Conservation (phyloP, 2,113 vertebrate genomes). For the Dolichotis patagonum region DNA sequence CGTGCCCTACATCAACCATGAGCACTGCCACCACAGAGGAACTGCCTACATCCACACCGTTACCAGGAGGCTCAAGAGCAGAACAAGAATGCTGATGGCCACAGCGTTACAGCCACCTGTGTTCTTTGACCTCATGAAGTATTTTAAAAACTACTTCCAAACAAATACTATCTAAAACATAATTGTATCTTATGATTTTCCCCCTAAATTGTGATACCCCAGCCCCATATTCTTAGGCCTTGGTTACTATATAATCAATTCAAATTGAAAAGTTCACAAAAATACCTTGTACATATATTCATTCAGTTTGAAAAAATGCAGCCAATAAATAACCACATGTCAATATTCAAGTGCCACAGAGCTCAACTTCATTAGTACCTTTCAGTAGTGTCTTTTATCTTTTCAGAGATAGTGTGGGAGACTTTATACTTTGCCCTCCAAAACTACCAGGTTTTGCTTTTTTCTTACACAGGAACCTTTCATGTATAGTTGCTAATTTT, state of each 20-base stretch:
- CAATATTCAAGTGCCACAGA: constrained; percentile 36
- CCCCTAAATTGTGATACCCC: neutral
- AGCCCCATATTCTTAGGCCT: neutral
- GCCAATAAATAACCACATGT: constrained; percentile 10
- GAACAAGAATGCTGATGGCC: neutral
- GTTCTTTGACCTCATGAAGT: neutral
- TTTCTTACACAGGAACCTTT: constrained; percentile 31
- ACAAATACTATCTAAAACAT: neutral
- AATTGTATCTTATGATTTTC: neutral
- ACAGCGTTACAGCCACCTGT: neutral
- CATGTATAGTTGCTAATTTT: constrained; percentile 10
- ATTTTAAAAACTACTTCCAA: neutral
- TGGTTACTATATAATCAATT: constrained; percentile 2
- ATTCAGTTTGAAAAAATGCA: neutral
- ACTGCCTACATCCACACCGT: neutral
- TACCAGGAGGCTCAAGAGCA: neutral
- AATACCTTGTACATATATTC: neutral
- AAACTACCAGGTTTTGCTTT: constrained; percentile 14
- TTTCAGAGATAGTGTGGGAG: neutral
- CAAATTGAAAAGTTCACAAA: neutral
- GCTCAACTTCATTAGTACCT: constrained; percentile 16
- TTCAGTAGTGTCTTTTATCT: constrained; percentile 31
- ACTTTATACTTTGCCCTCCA: constrained; percentile 25
- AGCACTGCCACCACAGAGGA: neutral
- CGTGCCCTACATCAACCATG: too few relatives aligned